A percentile compares a stretch with the other conserved stretches of the same genome.
These are phyloP conservation scores for Sepioteuthis lessoniana DNA, from an alignment of 2,888 invertebrate genomes.

Conservation along the genomic window DNA sequence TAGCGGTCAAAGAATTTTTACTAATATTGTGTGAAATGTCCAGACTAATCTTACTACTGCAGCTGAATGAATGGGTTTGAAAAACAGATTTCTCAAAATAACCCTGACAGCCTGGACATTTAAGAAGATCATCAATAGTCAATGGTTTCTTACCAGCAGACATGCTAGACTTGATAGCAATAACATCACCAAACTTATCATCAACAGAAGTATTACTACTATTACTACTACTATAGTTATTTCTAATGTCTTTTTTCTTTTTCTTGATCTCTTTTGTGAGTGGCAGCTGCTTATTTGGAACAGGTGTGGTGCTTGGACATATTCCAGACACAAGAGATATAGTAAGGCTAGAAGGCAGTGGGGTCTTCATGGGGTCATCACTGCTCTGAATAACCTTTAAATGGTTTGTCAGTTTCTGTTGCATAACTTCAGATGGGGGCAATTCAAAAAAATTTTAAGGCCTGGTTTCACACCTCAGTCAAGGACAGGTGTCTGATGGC, in stretches of 20 bases:
- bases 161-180: background rate
- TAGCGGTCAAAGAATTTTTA: background rate
- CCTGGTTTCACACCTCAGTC: background rate
- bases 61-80: conserved; percentile 24
- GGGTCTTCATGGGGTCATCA: conserved; percentile 38
- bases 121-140: conserved; percentile 38
- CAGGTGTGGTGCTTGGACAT: background rate
- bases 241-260: background rate
- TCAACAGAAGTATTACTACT: background rate
- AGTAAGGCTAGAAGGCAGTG: background rate
- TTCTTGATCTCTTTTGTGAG: conserved; percentile 39
- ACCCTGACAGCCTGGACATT: background rate
- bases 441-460: background rate
- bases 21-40: background rate
- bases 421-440: conserved; percentile 38
- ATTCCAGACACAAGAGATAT: conserved; percentile 35
- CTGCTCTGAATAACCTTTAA: conserved; percentile 37
- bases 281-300: background rate
- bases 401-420: conserved; percentile 44
- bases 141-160: background rate
- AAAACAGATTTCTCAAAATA: conserved; percentile 42
- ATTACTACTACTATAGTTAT: background rate
- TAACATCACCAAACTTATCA: background rate
- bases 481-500: background rate
- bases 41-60: background rate